Base-by-base conservation (phyloP, 2,888 invertebrate genomes). In the Drosophila melanosoma region DNA sequence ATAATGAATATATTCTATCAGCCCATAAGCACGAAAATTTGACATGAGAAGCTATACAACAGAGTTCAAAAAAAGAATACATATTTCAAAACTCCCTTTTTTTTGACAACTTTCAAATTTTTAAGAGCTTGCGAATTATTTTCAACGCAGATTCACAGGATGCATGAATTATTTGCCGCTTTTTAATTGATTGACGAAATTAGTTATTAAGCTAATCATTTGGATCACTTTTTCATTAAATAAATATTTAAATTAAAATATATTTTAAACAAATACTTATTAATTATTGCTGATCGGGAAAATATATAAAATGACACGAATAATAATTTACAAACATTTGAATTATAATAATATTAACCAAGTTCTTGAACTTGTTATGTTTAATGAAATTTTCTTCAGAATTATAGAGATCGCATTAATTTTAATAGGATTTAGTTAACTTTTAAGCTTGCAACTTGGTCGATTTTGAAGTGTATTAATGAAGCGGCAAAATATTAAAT, bases 111-210 rank as follows among this genome's bases (percentile, higher is more conserved):
- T 42, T 42, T 20, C 0, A 11, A 6, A 2, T 2, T 20, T 20
- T 3, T 11, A 42, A 36, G 5, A 15, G 2, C 15, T 12, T 35
- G 11, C 5, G 12, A 11, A 35, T 35, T 35, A 35, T 12, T 12
- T 35, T 35, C 12, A 4, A 35, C 0, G 35, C 12, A 12, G 35
- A 3, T 35, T 3, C 2, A 4, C 3, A 6, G 5, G 23, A 38
- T 0, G 36, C 17, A 45, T 38, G 57, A 52, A 40, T 71, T 7
- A 58, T 49, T 58, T 23, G 12, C 20, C 38, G 33, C 20, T 26
- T 38, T 35, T 54, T 29, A 45, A 36, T 45, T 2, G 10, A 33
- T 32, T 32, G 1, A 26, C 49, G 5, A 40, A 42, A 49, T 59
- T 64, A 32, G 32, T 4, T 35, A 17, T 3, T 52, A 12, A 10